phyloP scores from a whole-genome alignment of 1,140 invertebrate species.

The Leptopilina boulardi region DNA sequence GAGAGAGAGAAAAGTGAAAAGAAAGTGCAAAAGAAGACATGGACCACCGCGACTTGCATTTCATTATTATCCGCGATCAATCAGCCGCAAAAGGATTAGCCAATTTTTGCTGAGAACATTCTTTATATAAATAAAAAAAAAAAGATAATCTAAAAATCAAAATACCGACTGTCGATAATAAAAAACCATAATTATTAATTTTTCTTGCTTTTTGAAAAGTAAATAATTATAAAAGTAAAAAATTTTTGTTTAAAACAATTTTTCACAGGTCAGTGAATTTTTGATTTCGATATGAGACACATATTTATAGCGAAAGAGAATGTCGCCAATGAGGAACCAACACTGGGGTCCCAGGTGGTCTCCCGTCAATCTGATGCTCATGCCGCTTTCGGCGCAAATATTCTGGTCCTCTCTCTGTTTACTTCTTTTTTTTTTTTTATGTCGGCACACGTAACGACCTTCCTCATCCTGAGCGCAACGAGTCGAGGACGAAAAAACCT shows the following conservation, averaged over 20 bases:
- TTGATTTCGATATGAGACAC: neutral
- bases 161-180: too few relatives aligned
- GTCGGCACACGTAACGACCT: slow-evolving; percentile 46
- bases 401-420: slow-evolving; percentile 43
- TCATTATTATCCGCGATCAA: too few relatives aligned
- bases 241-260: neutral
- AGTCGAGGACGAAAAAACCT: neutral
- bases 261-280: neutral
- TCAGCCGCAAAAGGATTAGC: too few relatives aligned
- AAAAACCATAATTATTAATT: too few relatives aligned
- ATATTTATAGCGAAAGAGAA: slow-evolving; percentile 39
- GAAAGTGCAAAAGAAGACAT: slow-evolving; percentile 33
- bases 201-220: neutral
- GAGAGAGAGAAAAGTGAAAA: neutral
- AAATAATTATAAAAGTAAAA: neutral
- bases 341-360: slow-evolving; percentile 60
- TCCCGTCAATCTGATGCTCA: slow-evolving; percentile 64
- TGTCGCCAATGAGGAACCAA: slow-evolving; percentile 55
- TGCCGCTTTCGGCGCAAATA: slow-evolving; percentile 65
- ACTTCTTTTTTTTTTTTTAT: slow-evolving; percentile 43
- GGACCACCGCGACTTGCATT: too few relatives aligned
- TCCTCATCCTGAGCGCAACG: slow-evolving; percentile 25
- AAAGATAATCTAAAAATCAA: too few relatives aligned
- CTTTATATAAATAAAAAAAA: too few relatives aligned
- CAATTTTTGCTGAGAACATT: too few relatives aligned